phyloP scores from a whole-genome alignment of 1,140 invertebrate genomes.

The Cydia strobilella region DNA sequence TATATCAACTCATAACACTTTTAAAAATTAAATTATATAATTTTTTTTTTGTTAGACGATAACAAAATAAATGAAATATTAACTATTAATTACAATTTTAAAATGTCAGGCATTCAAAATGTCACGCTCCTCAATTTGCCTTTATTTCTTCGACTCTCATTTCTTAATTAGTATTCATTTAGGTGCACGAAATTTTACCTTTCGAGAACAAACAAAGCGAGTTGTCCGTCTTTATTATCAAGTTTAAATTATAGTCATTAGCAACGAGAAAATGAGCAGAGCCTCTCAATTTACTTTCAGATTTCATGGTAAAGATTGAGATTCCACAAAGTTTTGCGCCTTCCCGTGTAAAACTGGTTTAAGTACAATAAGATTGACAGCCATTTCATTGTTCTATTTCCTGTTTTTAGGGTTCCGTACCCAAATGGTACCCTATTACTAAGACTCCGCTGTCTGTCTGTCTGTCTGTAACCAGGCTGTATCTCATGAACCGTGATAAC shows the following conservation, averaged over 20 bases:
- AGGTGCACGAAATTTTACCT: slow-evolving; percentile 65
- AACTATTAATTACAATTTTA: slow-evolving; percentile 36
- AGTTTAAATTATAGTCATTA: slow-evolving; percentile 76
- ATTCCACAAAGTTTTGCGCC: slow-evolving; percentile 44
- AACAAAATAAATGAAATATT: slow-evolving; percentile 11
- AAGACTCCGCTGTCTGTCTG: no score
- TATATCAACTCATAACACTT: no score
- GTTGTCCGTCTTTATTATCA: slow-evolving; percentile 73
- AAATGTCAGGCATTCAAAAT: slow-evolving; percentile 43
- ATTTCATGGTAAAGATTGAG: slow-evolving; percentile 48
- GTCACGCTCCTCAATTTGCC: slow-evolving; percentile 51
- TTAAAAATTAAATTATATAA: no score
- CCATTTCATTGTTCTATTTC: background rate
- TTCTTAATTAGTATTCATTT: slow-evolving; percentile 72
- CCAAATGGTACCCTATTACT: no score
- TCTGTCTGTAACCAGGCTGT: no score
- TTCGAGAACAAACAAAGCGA: slow-evolving; percentile 67
- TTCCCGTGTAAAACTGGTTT: background rate
- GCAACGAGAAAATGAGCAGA: slow-evolving; percentile 63
- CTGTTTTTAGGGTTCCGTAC: no score
- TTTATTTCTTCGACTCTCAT: slow-evolving; percentile 60
- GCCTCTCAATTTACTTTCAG: slow-evolving; percentile 60
- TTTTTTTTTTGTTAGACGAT: background rate
- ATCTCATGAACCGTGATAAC: no score
- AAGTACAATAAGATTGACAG: slow-evolving; percentile 19